phyloP scores from a whole-genome alignment of 2,888 invertebrate species.

The Liopterus haemorrhoidalis region DNA sequence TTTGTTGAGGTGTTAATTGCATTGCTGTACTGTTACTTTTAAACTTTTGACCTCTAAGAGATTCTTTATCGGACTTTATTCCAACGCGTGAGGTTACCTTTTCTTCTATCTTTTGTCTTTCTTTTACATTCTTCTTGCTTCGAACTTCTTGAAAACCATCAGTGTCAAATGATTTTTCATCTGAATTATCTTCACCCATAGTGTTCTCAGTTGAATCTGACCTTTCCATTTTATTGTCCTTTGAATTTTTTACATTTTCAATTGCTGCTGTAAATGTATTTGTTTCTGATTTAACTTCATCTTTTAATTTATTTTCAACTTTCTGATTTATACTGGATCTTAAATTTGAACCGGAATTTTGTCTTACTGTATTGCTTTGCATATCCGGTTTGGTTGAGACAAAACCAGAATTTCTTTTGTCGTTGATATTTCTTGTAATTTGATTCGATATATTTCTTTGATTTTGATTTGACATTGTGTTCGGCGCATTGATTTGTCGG shows the following conservation, averaged over 20 bases:
- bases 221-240: slow-evolving; percentile 39
- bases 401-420: too few species aligned
- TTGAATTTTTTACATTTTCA: slow-evolving; percentile 41
- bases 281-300: slow-evolving; percentile 2
- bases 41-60: slow-evolving; percentile 29
- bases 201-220: slow-evolving; percentile 11
- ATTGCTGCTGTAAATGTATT: slow-evolving; percentile 21
- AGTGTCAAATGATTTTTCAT: slow-evolving; percentile 49
- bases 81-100: slow-evolving; percentile 14
- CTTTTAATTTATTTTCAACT: slow-evolving; percentile 20
- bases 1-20: slow-evolving; percentile 41
- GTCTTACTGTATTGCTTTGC: slow-evolving; percentile 39
- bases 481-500: slow-evolving; percentile 17
- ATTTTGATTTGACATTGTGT: too few species aligned
- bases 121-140: slow-evolving; percentile 69
- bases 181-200: slow-evolving; percentile 12
- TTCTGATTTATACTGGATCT: slow-evolving; percentile 39
- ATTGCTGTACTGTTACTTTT: slow-evolving; percentile 33
- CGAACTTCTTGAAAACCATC: slow-evolving; percentile 81
- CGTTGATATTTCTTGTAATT: too few species aligned
- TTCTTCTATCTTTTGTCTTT: slow-evolving; percentile 44
- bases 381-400: too few species aligned
- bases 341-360: slow-evolving; percentile 41
- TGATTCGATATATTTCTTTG: too few species aligned
- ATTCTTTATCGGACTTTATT: slow-evolving; percentile 38